Evolutionary conservation across 2,888 invertebrate species (phyloP), one percentile per base, ranked within the genome.

Genomic region (Cephus pulcher): DNA sequence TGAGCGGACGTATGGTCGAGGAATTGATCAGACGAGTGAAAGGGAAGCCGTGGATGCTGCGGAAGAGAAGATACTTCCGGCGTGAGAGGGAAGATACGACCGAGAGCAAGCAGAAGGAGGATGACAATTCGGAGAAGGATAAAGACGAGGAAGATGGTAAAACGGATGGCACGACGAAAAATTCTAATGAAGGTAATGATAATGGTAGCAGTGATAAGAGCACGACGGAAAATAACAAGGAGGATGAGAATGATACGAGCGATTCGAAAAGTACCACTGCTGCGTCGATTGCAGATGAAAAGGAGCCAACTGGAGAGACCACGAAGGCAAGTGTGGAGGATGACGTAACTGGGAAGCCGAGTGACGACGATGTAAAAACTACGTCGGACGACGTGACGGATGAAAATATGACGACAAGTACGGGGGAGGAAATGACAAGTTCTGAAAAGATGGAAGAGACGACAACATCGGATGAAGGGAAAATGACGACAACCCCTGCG

Each of bases 201-300:
- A 56, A 6, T 23, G 15, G 0, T 56, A 56, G 23, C 2, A 23
- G 23, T 9, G 56, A 56, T 56, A 56, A 56, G 56, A 23, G 23
- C 1, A 56, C 23, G 23, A 75, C n/a, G 12, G 33, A 33, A 69
- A 73, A 37, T 3, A 76, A n/a, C 4, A 75, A 40, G 34, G 75
- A 73, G 15, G 77, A 75, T 79, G 74, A 69, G 74, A 78, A 77
- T 76, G 74, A 76, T 70, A 76, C 34, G 35, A 15, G 35, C 70
- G 34, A 40, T 15, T 23, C 56, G 34, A 35, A 75, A 3, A 12
- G 15, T 79, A 32, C 77, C 37, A 70, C 34, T 40, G 23, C 40
- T 6, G 23, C 40, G 40, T 40, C 40, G 23, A 40, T 9, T 2
- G 40, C 4, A 1, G 40, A 9, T 40, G 6, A 23, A 9, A 23